phyloP scores from a whole-genome alignment of 2,113 vertebrate species.

The Manacus vitellinus region DNA sequence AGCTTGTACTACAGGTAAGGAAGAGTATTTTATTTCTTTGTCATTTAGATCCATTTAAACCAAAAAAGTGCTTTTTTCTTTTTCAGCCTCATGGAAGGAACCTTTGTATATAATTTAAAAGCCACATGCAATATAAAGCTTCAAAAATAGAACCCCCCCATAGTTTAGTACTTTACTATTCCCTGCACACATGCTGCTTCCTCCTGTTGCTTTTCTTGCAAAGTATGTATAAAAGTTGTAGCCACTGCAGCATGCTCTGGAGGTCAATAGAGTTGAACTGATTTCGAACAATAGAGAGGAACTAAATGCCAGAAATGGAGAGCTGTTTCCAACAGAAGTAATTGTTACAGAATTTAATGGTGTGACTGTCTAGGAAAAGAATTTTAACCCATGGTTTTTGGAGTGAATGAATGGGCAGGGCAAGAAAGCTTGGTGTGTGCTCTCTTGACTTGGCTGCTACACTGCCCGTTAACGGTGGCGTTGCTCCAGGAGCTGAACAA shows the following conservation, averaged over 20 bases:
- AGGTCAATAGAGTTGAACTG: neutral
- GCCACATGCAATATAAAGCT: neutral
- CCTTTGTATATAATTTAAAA: neutral
- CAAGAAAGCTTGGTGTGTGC: neutral
- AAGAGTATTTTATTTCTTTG: neutral
- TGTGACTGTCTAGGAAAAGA: neutral
- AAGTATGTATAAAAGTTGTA: neutral
- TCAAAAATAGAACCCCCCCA: neutral
- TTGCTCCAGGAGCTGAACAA: neutral
- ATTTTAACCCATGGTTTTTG: neutral
- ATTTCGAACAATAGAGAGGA: neutral
- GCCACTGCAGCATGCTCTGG: neutral
- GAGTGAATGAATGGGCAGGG: neutral
- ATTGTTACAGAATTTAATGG: neutral
- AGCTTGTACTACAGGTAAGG: slow-evolving; percentile 84
- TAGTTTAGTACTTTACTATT: neutral
- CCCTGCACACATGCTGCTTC: neutral
- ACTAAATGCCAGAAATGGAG: neutral
- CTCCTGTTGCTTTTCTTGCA: neutral
- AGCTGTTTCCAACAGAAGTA: neutral
- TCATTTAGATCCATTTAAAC: neutral
- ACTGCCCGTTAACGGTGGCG: neutral
- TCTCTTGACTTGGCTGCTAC: neutral
- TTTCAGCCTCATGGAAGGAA: neutral
- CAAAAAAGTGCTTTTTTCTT: neutral